Evolutionary conservation across 2,888 invertebrate species (phyloP), one percentile per base, ranked within the genome.

Genomic region (Malthinus seriepunctatus): DNA sequence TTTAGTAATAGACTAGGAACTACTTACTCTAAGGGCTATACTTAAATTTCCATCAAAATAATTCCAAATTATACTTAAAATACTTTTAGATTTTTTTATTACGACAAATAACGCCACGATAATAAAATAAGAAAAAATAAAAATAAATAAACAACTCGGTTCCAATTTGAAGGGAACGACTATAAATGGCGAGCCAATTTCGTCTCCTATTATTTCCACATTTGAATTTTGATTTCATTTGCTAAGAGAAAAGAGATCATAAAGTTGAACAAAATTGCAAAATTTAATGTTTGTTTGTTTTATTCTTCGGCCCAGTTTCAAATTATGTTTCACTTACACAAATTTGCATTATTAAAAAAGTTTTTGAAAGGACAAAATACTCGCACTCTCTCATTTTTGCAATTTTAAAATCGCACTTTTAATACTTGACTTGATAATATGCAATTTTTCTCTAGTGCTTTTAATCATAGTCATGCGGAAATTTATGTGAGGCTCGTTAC

Each of bases 281-380:
- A 47, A 31, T 42, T 23, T 14, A 42, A 42, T 42, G 14, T n/a
- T 23, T 15, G 46, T 54, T 59, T 49, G 46, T 54, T 59, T 49
- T 59, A 53, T 59, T 53, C 54, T 59, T 55, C 51, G 60, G 51
- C 55, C 60, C 55, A 60, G 44, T 59, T 59, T 49, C 37, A 32
- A 35, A 23, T 23, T 3, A 23, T 23, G 23, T 23, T 23, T 23
- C 23, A 23, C 3, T 23, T n/a, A 5, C 37, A 15, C 37, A 15
- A 42, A 15, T 42, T 14, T 23, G 23, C 23, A 23, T 23, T 23
- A 23, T 23, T 23, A 23, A 42, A 42, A 42, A 42, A 42, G 14
- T 15, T 42, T 15, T 10, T 12, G 12, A 14, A 12, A 39, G 6
- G 9, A 12, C 39, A 39, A 39, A 12, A n/a, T n/a, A n/a, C n/a